Percentiles rank a stretch among this genome's conserved stretches.
Conservation (phyloP, 2,113 vertebrate species). For the Platysternon megacephalum region DNA sequence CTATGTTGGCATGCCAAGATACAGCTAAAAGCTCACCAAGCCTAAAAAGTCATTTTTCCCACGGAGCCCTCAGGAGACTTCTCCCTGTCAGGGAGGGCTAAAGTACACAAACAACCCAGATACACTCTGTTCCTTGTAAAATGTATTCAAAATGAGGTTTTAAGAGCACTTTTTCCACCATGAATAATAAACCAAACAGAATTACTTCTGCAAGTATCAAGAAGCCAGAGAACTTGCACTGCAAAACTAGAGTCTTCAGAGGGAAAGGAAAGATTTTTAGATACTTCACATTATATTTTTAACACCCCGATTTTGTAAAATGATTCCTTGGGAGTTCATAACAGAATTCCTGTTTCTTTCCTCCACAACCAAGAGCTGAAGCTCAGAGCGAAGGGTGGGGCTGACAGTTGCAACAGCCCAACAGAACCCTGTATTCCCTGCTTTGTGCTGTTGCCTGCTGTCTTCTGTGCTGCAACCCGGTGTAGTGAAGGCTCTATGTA, state of each 20-base stretch:
- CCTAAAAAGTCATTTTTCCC: neutral
- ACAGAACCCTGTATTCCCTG: neutral
- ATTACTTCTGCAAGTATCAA: neutral
- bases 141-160: neutral
- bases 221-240: neutral
- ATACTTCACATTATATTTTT: neutral
- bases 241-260: neutral
- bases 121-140: neutral
- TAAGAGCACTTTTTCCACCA: neutral
- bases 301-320: neutral
- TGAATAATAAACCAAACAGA: neutral
- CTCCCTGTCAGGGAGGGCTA: neutral
- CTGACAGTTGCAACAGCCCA: neutral
- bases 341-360: neutral
- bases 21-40: neutral
- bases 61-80: neutral
- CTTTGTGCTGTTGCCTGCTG: neutral
- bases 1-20: neutral
- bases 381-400: neutral
- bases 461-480: neutral
- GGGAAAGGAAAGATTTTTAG: neutral
- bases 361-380: neutral
- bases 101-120: neutral
- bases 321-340: neutral
- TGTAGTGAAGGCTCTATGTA: neutral